Evolutionary conservation across 2,888 invertebrate genomes (phyloP), one percentile per base, ranked within the genome.

Genomic region (Melipona bicolor): DNA sequence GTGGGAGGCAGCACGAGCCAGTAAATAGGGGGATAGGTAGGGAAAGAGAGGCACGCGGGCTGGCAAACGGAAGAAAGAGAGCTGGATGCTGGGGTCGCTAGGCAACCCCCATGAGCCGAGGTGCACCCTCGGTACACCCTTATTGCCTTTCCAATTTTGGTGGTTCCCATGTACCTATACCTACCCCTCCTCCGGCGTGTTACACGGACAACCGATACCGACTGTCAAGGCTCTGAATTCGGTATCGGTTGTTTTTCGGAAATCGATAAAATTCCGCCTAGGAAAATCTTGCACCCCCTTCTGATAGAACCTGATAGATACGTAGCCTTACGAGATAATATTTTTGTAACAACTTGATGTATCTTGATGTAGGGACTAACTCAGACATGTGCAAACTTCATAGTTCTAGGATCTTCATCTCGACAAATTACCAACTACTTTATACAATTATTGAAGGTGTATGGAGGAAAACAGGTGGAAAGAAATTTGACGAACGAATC

Each of bases 141-240:
- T 92, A 93, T 92, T 92, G 92, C 93, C 91, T 93, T 93, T 92
- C 92, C 92, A 92, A 92, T 93, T 93, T 92, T 89, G 92, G 91
- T 90, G 90, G 88, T 91, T 90, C 88, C 89, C 87, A 85, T 89
- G 87, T 87, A 89, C 84, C 84, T 81, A 79, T 73, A 2, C 43
- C 59, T 19, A 11, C 5, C 52, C 68, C 27, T 24, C 52, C 19
- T 19, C 13, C 67, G 0, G 43, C 43, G 24, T 59, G 76, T 32
- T 59, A 54, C 79, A 61, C 49, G 80, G 72, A 79, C 81, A 80
- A 84, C 82, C 85, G 89, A 87, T 87, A 87, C 83, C 85, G 88
- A 89, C 87, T 89, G 89, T 89, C 89, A 88, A 87, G 87, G 83
- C 85, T 43, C 9, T 87, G 85, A 85, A 80, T 72, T 85, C 56